Conservation (phyloP, 2,888 invertebrate genomes). For the Campoletis raptor region DNA sequence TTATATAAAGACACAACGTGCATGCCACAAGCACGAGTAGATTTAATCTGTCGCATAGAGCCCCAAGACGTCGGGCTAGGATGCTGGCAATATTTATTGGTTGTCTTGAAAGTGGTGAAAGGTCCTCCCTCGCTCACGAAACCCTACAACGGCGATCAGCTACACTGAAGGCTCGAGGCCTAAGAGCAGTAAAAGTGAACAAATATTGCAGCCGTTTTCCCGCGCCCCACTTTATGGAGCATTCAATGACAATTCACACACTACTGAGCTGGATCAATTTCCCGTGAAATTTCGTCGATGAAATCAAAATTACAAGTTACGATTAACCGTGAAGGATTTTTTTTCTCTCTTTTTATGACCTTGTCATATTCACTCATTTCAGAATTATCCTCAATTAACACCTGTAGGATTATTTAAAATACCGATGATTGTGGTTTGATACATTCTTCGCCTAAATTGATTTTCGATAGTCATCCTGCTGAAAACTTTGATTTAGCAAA, state of each 20-base stretch:
- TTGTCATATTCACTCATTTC: background rate
- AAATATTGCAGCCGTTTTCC: conserved; percentile 43
- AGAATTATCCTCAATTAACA: background rate
- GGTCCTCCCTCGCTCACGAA: conserved; percentile 73
- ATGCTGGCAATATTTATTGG: conserved; percentile 71
- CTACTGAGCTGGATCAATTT: background rate
- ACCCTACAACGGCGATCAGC: conserved; percentile 44
- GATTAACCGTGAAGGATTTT: background rate
- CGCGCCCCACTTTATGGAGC: conserved; percentile 23
- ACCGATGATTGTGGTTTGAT: no score
- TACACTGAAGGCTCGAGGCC: conserved; percentile 18
- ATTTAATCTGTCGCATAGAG: conserved; percentile 72
- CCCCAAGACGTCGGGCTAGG: conserved; percentile 25
- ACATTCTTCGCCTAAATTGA: no score
- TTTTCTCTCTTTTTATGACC: background rate
- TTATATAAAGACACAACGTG: conserved; percentile 10
- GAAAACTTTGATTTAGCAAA: background rate
- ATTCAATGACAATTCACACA: conserved; percentile 6
- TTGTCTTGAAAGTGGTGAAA: conserved; percentile 73
- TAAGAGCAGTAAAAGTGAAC: conserved; percentile 32
- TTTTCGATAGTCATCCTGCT: background rate
- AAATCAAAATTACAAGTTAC: background rate
- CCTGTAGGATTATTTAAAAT: background rate
- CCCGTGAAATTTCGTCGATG: background rate
- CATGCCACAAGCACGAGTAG: conserved; percentile 53